Evolutionary conservation across 2,888 invertebrate species (phyloP).

Genomic region (Ennomos erosarius): DNA sequence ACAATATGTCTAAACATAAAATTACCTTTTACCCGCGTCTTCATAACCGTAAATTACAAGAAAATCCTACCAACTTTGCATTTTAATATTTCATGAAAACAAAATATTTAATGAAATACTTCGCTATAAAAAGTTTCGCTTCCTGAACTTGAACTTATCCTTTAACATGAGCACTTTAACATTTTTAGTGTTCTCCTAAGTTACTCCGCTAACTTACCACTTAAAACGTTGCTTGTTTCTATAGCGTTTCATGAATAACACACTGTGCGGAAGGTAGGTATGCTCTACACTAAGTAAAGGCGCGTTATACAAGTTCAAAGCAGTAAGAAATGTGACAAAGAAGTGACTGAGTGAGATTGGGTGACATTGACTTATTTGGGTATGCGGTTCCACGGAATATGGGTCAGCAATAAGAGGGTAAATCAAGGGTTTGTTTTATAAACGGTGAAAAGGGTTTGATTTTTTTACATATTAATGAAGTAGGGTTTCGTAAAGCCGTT

Average conservation of each 20-base stretch:
- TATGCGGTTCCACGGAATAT: neutral
- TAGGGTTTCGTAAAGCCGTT: too few species aligned
- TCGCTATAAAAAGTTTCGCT: conserved; percentile 26
- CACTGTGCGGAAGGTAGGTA: conserved; percentile 24
- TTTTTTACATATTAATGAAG: too few species aligned
- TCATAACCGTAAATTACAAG: conserved; percentile 28
- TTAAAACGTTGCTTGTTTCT: conserved; percentile 42
- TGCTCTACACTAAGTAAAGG: conserved; percentile 21
- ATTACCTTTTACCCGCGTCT: conserved; percentile 17
- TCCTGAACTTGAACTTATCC: conserved; percentile 30
- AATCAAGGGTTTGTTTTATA: neutral
- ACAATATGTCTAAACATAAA: conserved; percentile 3
- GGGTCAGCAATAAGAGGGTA: neutral
- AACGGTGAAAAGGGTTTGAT: neutral
- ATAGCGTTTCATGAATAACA: conserved; percentile 41
- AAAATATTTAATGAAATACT: conserved; percentile 34
- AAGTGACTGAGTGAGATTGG: conserved; percentile 2
- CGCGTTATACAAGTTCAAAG: conserved; percentile 17
- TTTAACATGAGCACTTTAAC: conserved; percentile 33
- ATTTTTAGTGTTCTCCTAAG: conserved; percentile 39
- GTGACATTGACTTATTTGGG: conserved; percentile 4
- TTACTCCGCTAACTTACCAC: conserved; percentile 46
- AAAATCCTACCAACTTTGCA: conserved; percentile 27
- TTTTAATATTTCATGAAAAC: conserved; percentile 27
- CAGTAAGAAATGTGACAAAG: conserved; percentile 14